Percentiles rank a stretch among this genome's conserved stretches.
These are phyloP conservation scores for Sinocyclocheilus grahami DNA, from an alignment of 2,113 vertebrate genomes.

Conservation along the genomic window DNA sequence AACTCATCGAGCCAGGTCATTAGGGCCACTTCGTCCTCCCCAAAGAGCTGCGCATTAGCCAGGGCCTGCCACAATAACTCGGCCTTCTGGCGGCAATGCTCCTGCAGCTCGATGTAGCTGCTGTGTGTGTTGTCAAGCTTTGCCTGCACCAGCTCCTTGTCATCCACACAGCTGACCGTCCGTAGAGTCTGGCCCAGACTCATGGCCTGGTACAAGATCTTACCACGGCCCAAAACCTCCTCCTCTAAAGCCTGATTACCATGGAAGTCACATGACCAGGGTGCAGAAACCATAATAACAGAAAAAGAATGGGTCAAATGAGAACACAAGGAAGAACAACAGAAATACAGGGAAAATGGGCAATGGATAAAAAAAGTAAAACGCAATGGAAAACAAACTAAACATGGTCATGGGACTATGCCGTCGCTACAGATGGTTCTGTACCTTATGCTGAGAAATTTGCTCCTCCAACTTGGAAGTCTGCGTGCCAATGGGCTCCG, in stretches of 20 bases:
- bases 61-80: conserved; percentile 91
- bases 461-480: conserved; percentile 89
- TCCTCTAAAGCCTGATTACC: conserved; percentile 87
- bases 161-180: conserved; percentile 89
- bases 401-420: neutral
- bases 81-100: conserved; percentile 85
- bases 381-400: neutral
- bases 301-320: conserved; percentile 61
- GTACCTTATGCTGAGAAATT: conserved; percentile 91
- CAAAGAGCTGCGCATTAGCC: conserved; percentile 94
- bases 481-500: conserved; percentile 92
- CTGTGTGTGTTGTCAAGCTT: conserved; percentile 88
- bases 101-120: conserved; percentile 90
- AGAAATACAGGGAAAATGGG: conserved; percentile 21
- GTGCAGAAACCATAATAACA: conserved; percentile 49
- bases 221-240: conserved; percentile 87
- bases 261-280: conserved; percentile 49
- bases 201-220: conserved; percentile 89
- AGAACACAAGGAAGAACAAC: conserved; percentile 21
- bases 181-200: conserved; percentile 91
- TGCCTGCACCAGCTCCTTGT: conserved; percentile 92
- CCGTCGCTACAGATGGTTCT: neutral
- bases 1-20: conserved; percentile 96
- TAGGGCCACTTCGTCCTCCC: conserved; percentile 93
- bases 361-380: neutral